Evolutionary conservation across 1,140 invertebrate species (phyloP).

Genomic region (Dendroctonus ponderosae): DNA sequence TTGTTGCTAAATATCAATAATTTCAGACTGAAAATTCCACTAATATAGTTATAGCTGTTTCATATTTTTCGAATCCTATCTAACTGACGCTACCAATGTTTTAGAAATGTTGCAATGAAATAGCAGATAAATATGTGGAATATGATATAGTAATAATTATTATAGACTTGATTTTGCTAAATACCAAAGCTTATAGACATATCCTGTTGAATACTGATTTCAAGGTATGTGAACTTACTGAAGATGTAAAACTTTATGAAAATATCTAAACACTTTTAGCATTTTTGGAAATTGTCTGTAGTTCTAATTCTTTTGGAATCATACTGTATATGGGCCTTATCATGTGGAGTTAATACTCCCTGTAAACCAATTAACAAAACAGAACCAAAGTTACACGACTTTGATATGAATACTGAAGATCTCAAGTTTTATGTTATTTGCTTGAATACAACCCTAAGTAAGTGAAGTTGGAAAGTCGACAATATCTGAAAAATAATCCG

Average conservation of each 20-base stretch:
- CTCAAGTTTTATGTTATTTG: conserved; percentile 44
- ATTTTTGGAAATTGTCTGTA: conserved; percentile 62
- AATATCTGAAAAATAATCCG: conserved; percentile 3
- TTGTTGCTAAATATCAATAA: not conserved
- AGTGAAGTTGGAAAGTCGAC: conserved; percentile 1
- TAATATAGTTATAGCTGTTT: conserved; percentile 18
- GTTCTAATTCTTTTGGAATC: conserved; percentile 60
- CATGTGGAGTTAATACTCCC: conserved; percentile 40
- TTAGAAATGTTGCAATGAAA: conserved; percentile 67
- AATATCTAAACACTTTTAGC: conserved; percentile 50
- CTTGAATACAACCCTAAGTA: conserved; percentile 43
- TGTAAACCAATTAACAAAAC: conserved; percentile 35
- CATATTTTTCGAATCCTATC: not conserved
- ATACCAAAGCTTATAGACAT: conserved; percentile 77
- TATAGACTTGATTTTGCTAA: conserved; percentile 77
- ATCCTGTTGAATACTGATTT: conserved; percentile 75
- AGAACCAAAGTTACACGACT: conserved; percentile 45
- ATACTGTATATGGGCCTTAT: conserved; percentile 55
- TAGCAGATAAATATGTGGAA: conserved; percentile 87
- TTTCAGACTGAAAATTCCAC: conserved; percentile 11
- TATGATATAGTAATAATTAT: conserved; percentile 81
- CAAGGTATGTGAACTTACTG: conserved; percentile 53
- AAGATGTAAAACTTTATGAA: conserved; percentile 29
- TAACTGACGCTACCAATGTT: conserved; percentile 44
- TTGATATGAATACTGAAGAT: conserved; percentile 42